phyloP scores from a whole-genome alignment of 2,797 vertebrate genomes.

The Coregonus ussuriensis region DNA sequence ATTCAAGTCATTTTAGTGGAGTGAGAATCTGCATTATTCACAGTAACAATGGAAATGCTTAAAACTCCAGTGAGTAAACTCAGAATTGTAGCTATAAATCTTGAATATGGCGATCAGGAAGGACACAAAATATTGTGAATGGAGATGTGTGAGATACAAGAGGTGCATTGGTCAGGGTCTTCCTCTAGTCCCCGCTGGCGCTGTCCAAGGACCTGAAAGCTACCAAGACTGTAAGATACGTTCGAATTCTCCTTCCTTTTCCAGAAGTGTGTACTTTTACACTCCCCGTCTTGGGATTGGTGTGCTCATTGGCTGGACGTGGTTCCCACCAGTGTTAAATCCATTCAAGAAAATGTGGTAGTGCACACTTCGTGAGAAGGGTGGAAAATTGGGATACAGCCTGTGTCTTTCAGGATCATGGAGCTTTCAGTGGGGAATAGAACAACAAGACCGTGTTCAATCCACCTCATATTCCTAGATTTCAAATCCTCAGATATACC shows the following conservation, averaged over 20 bases:
- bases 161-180: too few relatives aligned
- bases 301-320: neutral
- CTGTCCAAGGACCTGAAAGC: neutral
- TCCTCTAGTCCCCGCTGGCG: too few relatives aligned
- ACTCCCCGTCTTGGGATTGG: neutral
- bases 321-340: too few relatives aligned
- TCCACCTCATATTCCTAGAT: too few relatives aligned
- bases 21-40: neutral
- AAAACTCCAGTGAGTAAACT: neutral
- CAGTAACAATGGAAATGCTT: neutral
- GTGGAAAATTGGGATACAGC: too few relatives aligned
- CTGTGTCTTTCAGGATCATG: too few relatives aligned
- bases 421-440: too few relatives aligned
- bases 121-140: neutral
- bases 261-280: neutral
- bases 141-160: too few relatives aligned
- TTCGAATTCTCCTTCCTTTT: neutral
- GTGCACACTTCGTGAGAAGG: too few relatives aligned
- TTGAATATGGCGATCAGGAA: neutral
- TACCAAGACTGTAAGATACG: neutral
- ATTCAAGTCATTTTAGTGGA: neutral
- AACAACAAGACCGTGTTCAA: too few relatives aligned
- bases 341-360: neutral
- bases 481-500: too few relatives aligned
- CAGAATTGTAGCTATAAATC: neutral